phyloP scores from a whole-genome alignment of 2,113 vertebrate genomes.

The Scophthalmus maximus region DNA sequence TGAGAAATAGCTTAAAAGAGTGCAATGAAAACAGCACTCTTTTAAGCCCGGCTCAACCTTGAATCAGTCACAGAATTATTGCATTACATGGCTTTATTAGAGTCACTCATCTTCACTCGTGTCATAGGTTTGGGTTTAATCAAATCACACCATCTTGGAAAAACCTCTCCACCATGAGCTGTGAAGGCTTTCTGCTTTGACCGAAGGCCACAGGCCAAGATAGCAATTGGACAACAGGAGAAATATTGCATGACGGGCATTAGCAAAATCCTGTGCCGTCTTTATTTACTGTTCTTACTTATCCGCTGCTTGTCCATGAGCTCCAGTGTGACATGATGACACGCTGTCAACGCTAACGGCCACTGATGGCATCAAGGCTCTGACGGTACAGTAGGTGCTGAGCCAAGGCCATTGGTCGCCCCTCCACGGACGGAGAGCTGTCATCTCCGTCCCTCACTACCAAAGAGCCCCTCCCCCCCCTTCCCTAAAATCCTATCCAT shows the following conservation, averaged over 20 bases:
- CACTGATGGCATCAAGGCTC: conserved; percentile 71
- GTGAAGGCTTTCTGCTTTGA: conserved; percentile 34
- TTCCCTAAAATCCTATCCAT: conserved; percentile 71
- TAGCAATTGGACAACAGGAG: conserved; percentile 9
- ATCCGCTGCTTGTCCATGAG: conserved; percentile 52
- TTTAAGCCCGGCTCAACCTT: conserved; percentile 39
- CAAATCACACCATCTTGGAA: conserved; percentile 52
- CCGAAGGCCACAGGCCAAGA: conserved; percentile 39
- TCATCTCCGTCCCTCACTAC: conserved; percentile 69
- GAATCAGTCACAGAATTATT: conserved; percentile 70
- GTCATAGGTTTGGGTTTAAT: conserved; percentile 63
- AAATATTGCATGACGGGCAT: neutral
- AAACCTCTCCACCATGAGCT: conserved; percentile 50
- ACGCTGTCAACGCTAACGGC: conserved; percentile 72
- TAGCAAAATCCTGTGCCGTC: conserved; percentile 5
- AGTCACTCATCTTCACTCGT: conserved; percentile 73
- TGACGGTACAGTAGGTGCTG: conserved; percentile 68
- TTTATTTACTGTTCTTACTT: conserved; percentile 59
- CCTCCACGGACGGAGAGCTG: conserved; percentile 67
- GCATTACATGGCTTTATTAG: conserved; percentile 72
- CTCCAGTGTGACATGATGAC: conserved; percentile 60
- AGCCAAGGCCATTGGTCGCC: conserved; percentile 63
- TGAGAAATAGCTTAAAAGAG: neutral
- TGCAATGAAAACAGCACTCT: neutral
- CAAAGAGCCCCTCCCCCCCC: conserved; percentile 55